Evolutionary conservation across 2,113 vertebrate genomes (phyloP).

Genomic region (Menura novaehollandiae): DNA sequence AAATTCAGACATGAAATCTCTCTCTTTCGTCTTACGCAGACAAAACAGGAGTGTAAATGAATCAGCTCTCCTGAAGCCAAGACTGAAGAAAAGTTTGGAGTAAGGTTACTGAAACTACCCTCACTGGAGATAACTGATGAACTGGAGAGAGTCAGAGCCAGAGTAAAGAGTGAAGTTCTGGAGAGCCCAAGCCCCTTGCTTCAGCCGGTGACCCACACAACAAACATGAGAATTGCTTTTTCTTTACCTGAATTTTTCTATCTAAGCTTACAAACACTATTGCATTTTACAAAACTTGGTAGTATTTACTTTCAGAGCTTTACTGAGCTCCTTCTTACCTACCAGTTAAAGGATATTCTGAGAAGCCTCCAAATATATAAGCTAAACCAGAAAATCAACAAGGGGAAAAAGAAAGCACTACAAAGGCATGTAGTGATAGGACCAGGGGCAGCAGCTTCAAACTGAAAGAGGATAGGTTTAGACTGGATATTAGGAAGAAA

Average conservation of each 20-base stretch:
- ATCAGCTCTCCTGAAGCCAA: background rate
- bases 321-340: background rate
- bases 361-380: background rate
- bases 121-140: background rate
- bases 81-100: background rate
- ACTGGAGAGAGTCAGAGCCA: background rate
- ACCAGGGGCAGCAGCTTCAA: background rate
- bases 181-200: background rate
- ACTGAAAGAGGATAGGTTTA: background rate
- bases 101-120: background rate
- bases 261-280: background rate
- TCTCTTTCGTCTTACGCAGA: background rate
- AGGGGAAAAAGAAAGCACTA: background rate
- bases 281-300: background rate
- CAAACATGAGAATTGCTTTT: background rate
- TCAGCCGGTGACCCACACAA: background rate
- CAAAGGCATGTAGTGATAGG: background rate
- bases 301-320: background rate
- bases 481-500: background rate
- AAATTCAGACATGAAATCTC: background rate
- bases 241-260: background rate
- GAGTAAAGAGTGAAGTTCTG: background rate
- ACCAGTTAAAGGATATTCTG: background rate
- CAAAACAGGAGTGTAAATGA: background rate
- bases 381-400: background rate